Base-by-base conservation (phyloP, 2,888 invertebrate species). In the Leptinotarsa peninsularis region DNA sequence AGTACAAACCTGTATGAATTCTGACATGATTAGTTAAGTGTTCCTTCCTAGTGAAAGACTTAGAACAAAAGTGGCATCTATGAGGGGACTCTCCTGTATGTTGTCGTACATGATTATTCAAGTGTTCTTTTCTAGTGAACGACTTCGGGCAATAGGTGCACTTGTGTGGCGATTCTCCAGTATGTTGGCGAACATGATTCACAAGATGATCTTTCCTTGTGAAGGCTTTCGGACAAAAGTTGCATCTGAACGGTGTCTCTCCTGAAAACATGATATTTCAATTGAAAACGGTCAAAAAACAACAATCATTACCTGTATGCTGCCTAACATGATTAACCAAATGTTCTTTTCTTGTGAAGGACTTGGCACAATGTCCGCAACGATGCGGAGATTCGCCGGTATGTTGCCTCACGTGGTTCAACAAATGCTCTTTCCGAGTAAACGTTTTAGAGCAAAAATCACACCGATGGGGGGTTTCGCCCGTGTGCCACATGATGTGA, bases 71-170 rank as follows among this genome's bases (percentile, higher is more conserved):
- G 83, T 94, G 93, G 87, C 96, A 96, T 80, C 94, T 92, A 85
- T 95, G 95, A 76, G 95, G 95, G 82, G 95, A 95, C 89, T 96
- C 96, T 84, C 95, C 95, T 66, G 95, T 95, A 88, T 96, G 96
- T 87, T 95, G 95, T 72, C 95, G 91, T 87, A 95, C 94, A 89
- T 96, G 95, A 89, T 95, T 95, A 83, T 94, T 94, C 80, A 95
- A 90, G 87, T 95, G 95, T 88, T 95, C 95, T 88, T 94, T 94
- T 83, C 94, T 91, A 49, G 94, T 94, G 89, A 94, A 94, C 73
- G 94, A 93, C 87, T 94, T 94, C 74, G 94, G 92, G 88, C 94
- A 94, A 88, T 91, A 94, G 80, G 93, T 92, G 87, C 94, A 94
- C 87, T 93, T 93, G 89, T 94, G 93, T 33, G 94, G 94, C 27